Evolutionary conservation across 2,888 invertebrate genomes (phyloP), one percentile per base, ranked within the genome.

Genomic region (Lagria hirta): DNA sequence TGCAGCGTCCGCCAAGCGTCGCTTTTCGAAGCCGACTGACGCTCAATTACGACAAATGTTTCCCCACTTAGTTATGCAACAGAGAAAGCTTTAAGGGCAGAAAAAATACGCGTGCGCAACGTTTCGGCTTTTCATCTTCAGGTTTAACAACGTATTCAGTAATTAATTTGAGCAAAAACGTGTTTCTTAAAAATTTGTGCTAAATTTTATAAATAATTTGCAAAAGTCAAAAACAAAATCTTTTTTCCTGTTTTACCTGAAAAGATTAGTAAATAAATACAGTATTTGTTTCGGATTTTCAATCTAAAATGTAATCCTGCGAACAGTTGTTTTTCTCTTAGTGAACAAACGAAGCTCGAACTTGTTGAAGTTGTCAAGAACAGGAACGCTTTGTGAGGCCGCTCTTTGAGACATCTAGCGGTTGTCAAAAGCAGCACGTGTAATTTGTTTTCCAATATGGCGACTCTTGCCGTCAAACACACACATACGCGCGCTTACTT

Each of bases 371-470:
- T 66, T 66, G 66, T 66, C 66, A 66, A 64, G 52, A 52, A 58
- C 66, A 66, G 60, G 33, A 60, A 54, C 58, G 66, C 65, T 64
- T 65, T 66, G 64, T 65, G 66, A 65, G 62, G 58, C 60, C 64
- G 65, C 66, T 68, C 68, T 68, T 68, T 68, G 68, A 68, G 68
- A 68, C 68, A 68, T 68, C 68, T 66, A 68, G 66, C 65, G 66
- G 65, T 66, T 68, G 68, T 68, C 68, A 68, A 57, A 46, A 52
- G 56, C 68, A 68, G 62, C 58, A 57, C 61, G 64, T 64, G 65
- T 66, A 68, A 68, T 68, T 68, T 68, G 66, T 66, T 68, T 68
- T 64, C 66, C 64, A 68, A 68, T 65, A 68, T 68, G 68, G 68
- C 68, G 66, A 58, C 64, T 58, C 55, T 59, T 51, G 36, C 58